Percentiles rank a stretch among this genome's conserved stretches.
These are phyloP conservation scores for Verasper variegatus DNA, from an alignment of 2,113 vertebrate species.

Conservation along the genomic window DNA sequence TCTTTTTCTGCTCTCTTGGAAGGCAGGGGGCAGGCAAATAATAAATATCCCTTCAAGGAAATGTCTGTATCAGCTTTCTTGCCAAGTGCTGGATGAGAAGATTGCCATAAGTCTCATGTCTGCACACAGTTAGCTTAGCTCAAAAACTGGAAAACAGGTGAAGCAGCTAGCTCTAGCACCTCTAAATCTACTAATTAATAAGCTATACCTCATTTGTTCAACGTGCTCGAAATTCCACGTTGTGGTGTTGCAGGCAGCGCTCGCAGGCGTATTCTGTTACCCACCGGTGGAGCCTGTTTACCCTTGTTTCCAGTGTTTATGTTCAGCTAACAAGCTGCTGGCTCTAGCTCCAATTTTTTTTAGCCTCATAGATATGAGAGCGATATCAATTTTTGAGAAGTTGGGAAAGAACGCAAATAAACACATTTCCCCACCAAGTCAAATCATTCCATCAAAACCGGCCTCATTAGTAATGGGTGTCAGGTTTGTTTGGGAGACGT, in stretches of 20 bases:
- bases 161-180: not conserved
- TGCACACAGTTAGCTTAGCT: not conserved
- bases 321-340: conserved; percentile 16
- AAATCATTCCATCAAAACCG: conserved; percentile 38
- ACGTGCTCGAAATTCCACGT: not conserved
- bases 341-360: conserved; percentile 1
- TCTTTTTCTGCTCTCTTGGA: not conserved
- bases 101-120: not conserved
- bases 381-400: conserved; percentile 17
- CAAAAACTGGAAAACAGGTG: not conserved
- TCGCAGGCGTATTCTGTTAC: not conserved
- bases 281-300: not conserved
- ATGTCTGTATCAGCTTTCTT: not conserved
- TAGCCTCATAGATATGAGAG: conserved; percentile 9
- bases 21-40: not conserved
- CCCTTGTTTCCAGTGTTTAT: not conserved
- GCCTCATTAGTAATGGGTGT: conserved; percentile 59
- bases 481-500: conserved; percentile 54
- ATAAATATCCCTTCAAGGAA: conserved; percentile 2
- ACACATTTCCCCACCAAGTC: conserved; percentile 31
- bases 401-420: conserved; percentile 30
- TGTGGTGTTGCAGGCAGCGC: not conserved
- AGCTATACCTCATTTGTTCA: conserved; percentile 9
- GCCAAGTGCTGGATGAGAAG: not conserved
- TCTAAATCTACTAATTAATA: not conserved